phyloP scores from a whole-genome alignment of 2,797 vertebrate genomes.

The Brotogeris chrysoptera region DNA sequence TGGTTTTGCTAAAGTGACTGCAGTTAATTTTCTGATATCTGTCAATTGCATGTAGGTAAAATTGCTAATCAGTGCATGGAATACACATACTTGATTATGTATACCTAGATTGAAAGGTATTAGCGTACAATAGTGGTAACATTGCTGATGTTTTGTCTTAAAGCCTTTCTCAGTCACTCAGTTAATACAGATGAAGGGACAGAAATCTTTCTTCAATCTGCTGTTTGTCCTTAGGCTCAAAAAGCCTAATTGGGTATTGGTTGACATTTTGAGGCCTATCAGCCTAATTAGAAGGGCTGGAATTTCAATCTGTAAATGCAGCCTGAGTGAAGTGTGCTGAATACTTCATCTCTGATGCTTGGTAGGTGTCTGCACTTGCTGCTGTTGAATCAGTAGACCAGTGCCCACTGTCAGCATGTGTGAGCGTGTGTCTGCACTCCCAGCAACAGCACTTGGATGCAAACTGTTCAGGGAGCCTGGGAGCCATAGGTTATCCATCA shows the following conservation, averaged over 20 bases:
- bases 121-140: neutral
- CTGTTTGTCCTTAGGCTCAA: neutral
- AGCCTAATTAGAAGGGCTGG: neutral
- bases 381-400: neutral
- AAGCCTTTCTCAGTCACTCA: neutral
- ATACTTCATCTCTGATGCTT: neutral
- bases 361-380: neutral
- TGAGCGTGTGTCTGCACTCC: rapidly evolving
- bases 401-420: rapidly evolving
- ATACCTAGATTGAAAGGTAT: neutral
- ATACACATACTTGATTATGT: neutral
- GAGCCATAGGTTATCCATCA: neutral
- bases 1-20: neutral
- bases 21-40: neutral
- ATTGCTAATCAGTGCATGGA: neutral
- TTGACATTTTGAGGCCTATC: neutral
- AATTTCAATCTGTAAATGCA: neutral
- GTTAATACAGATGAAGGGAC: neutral
- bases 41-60: neutral
- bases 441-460: rapidly evolving
- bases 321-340: neutral
- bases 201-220: neutral
- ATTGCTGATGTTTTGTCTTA: neutral
- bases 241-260: neutral
- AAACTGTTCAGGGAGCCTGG: neutral